A percentile compares a stretch with the other conserved stretches of the same genome.
These are phyloP conservation scores for Drosophila glabriapex DNA, from an alignment of 2,888 invertebrate genomes.

Conservation along the genomic window DNA sequence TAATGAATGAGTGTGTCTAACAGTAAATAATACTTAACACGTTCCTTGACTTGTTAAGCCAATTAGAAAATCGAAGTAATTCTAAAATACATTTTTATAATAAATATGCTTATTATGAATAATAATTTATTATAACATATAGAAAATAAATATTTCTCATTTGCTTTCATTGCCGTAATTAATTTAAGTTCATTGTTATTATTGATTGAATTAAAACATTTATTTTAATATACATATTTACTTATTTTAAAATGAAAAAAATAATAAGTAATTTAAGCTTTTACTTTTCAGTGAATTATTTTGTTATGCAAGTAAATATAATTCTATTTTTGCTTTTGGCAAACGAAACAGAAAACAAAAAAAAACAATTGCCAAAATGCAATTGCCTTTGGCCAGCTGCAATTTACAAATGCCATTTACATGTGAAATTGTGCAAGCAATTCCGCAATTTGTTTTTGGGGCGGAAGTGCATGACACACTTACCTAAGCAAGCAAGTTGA, in stretches of 20 bases:
- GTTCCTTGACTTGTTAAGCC: neutral
- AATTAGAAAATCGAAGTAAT: neutral
- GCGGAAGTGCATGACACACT: slow-evolving; percentile 61
- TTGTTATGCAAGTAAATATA: neutral
- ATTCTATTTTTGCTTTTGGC: neutral
- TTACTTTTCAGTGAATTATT: neutral
- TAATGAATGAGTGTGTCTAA: neutral
- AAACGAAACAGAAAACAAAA: slow-evolving; percentile 6
- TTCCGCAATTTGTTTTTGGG: slow-evolving; percentile 45
- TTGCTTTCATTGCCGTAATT: neutral
- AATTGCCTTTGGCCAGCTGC: slow-evolving; percentile 46
- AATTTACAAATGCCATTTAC: slow-evolving; percentile 55
- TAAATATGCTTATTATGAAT: neutral
- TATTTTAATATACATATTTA: neutral
- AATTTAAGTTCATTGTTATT: rapidly evolving
- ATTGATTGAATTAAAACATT: neutral
- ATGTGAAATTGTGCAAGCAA: slow-evolving; percentile 55
- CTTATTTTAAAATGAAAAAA: neutral
- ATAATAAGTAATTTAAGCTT: neutral
- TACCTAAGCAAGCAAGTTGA: slow-evolving; percentile 16
- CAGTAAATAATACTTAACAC: neutral
- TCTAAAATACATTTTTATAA: neutral
- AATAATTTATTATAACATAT: neutral
- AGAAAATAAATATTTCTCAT: neutral
- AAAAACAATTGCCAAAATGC: slow-evolving; percentile 14